Evolutionary conservation across 2,797 vertebrate genomes (phyloP).

Genomic region (Microctenopoma lineatum): DNA sequence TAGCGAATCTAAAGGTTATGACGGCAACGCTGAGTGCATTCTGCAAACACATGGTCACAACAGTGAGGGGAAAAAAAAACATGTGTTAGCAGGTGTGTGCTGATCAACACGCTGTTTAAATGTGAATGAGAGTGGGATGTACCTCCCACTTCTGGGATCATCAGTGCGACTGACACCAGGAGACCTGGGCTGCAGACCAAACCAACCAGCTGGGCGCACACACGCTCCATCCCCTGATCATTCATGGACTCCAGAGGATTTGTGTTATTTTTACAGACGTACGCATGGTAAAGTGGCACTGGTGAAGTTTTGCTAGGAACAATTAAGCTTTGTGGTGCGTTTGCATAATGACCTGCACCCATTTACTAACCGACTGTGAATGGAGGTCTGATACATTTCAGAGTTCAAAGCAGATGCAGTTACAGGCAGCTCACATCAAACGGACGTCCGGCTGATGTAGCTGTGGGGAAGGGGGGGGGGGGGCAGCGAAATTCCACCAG

Average conservation of each 20-base stretch:
- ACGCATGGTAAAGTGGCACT: background rate
- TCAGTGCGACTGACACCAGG: conserved; percentile 2
- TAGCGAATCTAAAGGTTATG: background rate
- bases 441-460: conserved; percentile 64
- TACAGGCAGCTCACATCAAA: conserved; percentile 71
- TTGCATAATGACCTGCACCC: conserved; percentile 16
- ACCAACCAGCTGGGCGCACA: conserved; percentile 5
- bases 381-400: conserved; percentile 42
- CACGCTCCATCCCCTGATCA: conserved; percentile 11
- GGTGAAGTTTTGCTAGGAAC: background rate
- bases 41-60: background rate
- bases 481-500: conserved; percentile 68
- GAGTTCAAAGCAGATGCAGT: conserved; percentile 74
- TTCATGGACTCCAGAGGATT: background rate
- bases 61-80: conserved; percentile 43
- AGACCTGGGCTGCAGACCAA: conserved; percentile 12
- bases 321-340: background rate
- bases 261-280: background rate
- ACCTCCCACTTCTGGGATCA: conserved; percentile 18
- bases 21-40: background rate
- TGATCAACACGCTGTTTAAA: conserved; percentile 35
- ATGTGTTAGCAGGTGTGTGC: conserved; percentile 42
- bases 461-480: conserved; percentile 35
- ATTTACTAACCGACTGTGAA: conserved; percentile 41
- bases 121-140: conserved; percentile 12